A percentile compares a stretch with the other conserved stretches of the same genome.
These are phyloP conservation scores for Drosophila tanythrix DNA, from an alignment of 2,888 invertebrate species.

Conservation along the genomic window DNA sequence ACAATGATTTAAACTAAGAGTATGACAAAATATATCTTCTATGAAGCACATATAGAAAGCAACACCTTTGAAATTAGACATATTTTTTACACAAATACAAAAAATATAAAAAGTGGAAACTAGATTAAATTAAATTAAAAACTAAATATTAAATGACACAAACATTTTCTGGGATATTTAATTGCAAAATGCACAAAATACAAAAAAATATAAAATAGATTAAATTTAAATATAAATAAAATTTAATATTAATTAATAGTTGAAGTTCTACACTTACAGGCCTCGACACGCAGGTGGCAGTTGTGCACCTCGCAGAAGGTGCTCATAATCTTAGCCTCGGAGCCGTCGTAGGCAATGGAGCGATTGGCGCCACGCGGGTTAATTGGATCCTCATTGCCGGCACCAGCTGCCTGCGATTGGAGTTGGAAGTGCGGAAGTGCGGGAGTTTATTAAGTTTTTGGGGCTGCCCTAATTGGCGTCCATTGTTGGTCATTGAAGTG, in stretches of 20 bases:
- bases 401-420: conserved; percentile 68
- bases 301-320: conserved; percentile 81
- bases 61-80: neutral
- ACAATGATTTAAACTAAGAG: neutral
- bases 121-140: neutral
- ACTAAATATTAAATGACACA: neutral
- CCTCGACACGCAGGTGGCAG: conserved; percentile 78
- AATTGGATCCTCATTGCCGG: conserved; percentile 80
- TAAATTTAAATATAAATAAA: neutral
- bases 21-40: neutral
- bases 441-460: conserved; percentile 54
- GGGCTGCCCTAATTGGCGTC: conserved; percentile 54
- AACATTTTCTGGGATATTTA: neutral
- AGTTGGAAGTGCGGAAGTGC: conserved; percentile 1
- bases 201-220: neutral
- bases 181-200: neutral
- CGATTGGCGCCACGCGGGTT: conserved; percentile 60
- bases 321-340: conserved; percentile 79
- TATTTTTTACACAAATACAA: neutral
- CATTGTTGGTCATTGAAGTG: conserved; percentile 64
- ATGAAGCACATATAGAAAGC: too few species aligned
- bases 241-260: neutral
- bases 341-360: conserved; percentile 75
- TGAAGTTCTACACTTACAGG: conserved; percentile 72
- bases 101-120: neutral